Evolutionary conservation across 1,140 invertebrate species (phyloP).

Genomic region (Palaemon carinicauda): DNA sequence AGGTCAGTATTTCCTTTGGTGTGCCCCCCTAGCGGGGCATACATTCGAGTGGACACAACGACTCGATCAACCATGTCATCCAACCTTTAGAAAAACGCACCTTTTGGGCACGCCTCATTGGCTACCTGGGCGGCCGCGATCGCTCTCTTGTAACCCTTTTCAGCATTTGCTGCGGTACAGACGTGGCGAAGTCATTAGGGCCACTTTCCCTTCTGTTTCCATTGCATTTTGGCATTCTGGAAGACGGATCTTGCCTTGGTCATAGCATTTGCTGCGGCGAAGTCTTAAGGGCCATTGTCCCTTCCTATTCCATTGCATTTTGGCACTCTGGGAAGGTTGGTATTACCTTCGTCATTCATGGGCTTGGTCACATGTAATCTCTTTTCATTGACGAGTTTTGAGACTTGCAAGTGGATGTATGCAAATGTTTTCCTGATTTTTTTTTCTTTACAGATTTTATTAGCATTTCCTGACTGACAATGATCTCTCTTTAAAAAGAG

Average conservation of each 20-base stretch:
- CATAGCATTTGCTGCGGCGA: background rate
- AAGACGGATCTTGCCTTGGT: background rate
- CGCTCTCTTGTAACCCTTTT: conserved; percentile 40
- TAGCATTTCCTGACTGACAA: no score
- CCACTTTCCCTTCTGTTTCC: background rate
- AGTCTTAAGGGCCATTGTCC: background rate
- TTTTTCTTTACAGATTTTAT: no score
- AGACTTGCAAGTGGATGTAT: background rate
- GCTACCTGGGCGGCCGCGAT: conserved; percentile 2
- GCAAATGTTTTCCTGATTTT: no score
- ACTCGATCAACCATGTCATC: conserved; percentile 38
- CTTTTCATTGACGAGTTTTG: conserved; percentile 5
- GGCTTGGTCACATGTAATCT: conserved; percentile 20
- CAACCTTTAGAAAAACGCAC: conserved; percentile 30
- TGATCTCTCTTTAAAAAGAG: background rate
- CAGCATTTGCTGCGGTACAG: conserved; percentile 1
- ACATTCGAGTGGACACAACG: conserved; percentile 36
- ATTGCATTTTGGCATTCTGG: background rate
- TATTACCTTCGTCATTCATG: background rate
- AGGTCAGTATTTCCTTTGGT: background rate
- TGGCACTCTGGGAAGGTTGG: background rate
- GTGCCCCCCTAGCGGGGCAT: conserved; percentile 14
- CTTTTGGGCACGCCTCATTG: conserved; percentile 17
- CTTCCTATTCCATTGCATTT: background rate
- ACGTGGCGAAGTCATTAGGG: background rate